phyloP scores from a whole-genome alignment of 2,888 invertebrate genomes.

The Mesopsocus fuscifrons region DNA sequence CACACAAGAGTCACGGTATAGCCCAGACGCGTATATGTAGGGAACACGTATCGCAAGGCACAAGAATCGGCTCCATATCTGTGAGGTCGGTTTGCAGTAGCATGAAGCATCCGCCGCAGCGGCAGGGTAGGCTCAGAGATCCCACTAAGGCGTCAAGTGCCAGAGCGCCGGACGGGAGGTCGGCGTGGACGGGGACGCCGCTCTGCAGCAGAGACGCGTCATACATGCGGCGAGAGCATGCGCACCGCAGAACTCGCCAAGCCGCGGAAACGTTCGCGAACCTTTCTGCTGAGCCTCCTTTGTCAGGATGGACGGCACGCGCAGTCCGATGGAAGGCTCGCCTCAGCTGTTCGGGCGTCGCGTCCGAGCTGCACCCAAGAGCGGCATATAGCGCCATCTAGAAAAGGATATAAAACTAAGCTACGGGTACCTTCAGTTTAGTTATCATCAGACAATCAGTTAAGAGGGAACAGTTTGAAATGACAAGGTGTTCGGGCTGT shows the following conservation, averaged over 20 bases:
- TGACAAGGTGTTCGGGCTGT: neutral
- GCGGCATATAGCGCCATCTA: neutral
- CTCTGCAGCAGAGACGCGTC: neutral
- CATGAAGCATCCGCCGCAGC: constrained; percentile 1
- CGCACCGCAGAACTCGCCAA: neutral
- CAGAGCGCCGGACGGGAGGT: neutral
- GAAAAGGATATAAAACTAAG: too few species aligned
- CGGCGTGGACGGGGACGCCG: neutral
- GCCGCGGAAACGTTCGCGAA: neutral
- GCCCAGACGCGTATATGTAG: neutral
- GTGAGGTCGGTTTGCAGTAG: neutral
- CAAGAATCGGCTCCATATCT: neutral
- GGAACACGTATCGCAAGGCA: neutral
- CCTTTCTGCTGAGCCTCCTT: neutral
- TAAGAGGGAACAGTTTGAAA: neutral
- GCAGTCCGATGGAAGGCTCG: neutral
- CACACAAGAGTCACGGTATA: too few species aligned
- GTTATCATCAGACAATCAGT: too few species aligned
- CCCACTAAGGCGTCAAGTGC: neutral
- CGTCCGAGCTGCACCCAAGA: neutral
- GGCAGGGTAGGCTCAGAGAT: neutral
- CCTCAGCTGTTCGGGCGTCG: neutral
- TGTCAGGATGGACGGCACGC: neutral
- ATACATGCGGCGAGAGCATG: neutral
- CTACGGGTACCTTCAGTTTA: too few species aligned